Evolutionary conservation across 1,140 invertebrate species (phyloP).

Genomic region (Drosophila prosaltans): DNA sequence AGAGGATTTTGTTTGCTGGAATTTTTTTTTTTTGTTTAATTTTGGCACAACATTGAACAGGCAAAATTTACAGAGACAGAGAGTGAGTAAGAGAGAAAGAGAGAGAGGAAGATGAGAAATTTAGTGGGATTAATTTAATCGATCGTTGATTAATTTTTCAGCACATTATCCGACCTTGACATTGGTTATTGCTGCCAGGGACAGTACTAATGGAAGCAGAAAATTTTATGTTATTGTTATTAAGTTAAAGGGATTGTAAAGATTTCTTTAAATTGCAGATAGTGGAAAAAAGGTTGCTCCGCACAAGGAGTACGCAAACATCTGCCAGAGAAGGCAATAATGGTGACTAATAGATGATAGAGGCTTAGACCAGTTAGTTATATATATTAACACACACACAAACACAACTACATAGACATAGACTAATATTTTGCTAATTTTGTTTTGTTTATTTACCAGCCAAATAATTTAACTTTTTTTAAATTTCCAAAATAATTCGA

Average conservation of each 20-base stretch:
- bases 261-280: neutral
- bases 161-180: slow-evolving; percentile 35
- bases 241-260: neutral
- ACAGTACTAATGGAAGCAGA: neutral
- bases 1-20: slow-evolving; percentile 8
- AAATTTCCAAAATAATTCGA: slow-evolving; percentile 42
- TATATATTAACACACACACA: slow-evolving; percentile 57
- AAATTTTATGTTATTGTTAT: neutral
- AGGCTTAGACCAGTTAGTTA: slow-evolving; percentile 15
- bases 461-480: slow-evolving; percentile 26
- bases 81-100: slow-evolving; percentile 18
- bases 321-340: slow-evolving; percentile 6
- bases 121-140: slow-evolving; percentile 34
- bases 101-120: slow-evolving; percentile 5
- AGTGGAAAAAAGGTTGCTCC: slow-evolving; percentile 6
- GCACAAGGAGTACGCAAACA: neutral
- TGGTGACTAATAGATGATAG: slow-evolving; percentile 10
- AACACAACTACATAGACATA: slow-evolving; percentile 48
- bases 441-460: slow-evolving; percentile 59
- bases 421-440: slow-evolving; percentile 18
- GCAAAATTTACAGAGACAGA: slow-evolving; percentile 20
- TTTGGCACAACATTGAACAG: slow-evolving; percentile 16
- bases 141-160: slow-evolving; percentile 56
- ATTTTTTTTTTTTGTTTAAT: slow-evolving; percentile 3
- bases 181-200: neutral